phyloP scores from a whole-genome alignment of 2,888 invertebrate species.

The Strigamia transsilvanica region DNA sequence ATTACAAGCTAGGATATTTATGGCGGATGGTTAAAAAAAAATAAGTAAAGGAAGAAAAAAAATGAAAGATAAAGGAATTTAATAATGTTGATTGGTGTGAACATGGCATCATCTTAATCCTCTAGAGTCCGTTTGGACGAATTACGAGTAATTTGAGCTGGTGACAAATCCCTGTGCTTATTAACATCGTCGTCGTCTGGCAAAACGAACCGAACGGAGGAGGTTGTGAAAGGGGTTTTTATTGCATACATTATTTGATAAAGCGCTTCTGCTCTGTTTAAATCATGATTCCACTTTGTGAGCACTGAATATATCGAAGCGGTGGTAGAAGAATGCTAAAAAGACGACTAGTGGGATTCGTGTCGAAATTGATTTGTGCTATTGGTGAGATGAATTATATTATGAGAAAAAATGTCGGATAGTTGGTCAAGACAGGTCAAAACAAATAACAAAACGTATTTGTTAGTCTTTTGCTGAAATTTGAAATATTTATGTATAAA shows the following conservation, averaged over 20 bases:
- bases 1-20: background rate
- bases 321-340: slow-evolving; percentile 36
- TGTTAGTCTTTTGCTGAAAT: too few species aligned
- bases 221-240: slow-evolving; percentile 36
- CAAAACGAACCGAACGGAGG: slow-evolving; percentile 20
- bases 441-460: too few species aligned
- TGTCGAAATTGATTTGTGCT: background rate
- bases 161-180: slow-evolving; percentile 46
- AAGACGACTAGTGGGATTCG: background rate
- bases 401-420: too few species aligned
- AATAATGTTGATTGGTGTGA: slow-evolving; percentile 41
- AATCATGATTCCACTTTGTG: slow-evolving; percentile 46
- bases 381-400: background rate
- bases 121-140: slow-evolving; percentile 37
- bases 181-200: slow-evolving; percentile 46
- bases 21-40: background rate
- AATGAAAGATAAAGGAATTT: slow-evolving; percentile 36
- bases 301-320: slow-evolving; percentile 31
- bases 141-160: slow-evolving; percentile 51
- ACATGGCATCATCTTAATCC: slow-evolving; percentile 27
- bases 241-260: slow-evolving; percentile 49
- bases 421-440: too few species aligned
- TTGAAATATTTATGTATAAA: too few species aligned
- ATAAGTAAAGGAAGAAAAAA: background rate
- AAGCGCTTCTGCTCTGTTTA: slow-evolving; percentile 48